Evolutionary conservation across 2,888 invertebrate genomes (phyloP).

Genomic region (Aelia acuminata): DNA sequence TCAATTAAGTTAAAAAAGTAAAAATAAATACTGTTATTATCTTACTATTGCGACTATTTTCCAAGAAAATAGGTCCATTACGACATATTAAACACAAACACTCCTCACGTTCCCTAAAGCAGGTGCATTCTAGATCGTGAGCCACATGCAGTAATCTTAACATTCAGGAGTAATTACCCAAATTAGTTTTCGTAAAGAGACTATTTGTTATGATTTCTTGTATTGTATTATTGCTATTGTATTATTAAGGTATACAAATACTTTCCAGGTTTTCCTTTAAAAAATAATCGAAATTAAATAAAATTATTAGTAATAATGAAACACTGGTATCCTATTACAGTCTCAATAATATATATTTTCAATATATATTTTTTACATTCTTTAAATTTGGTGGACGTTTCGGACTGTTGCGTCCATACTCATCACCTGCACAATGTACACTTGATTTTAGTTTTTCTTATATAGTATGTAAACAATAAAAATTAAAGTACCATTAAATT

Average conservation of each 20-base stretch:
- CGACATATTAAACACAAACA: background rate
- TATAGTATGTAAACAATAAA: too few relatives aligned
- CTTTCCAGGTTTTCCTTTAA: background rate
- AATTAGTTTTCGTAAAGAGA: background rate
- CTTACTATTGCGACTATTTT: background rate
- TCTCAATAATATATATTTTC: too few relatives aligned
- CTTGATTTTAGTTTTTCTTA: too few relatives aligned
- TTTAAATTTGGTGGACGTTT: too few relatives aligned
- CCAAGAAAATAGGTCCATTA: background rate
- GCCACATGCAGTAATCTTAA: background rate
- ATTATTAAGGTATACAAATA: too few relatives aligned
- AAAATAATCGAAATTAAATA: too few relatives aligned
- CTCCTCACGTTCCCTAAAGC: background rate
- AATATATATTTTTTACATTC: too few relatives aligned
- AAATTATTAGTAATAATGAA: too few relatives aligned
- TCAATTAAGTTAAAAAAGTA: background rate
- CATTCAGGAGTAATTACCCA: background rate
- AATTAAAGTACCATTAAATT: too few relatives aligned
- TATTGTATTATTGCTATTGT: background rate
- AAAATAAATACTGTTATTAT: background rate
- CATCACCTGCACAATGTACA: too few relatives aligned
- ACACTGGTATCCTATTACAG: too few relatives aligned
- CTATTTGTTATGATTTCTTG: background rate
- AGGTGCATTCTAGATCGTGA: background rate
- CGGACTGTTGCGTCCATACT: too few relatives aligned